These are phyloP conservation scores for Molothrus aeneus DNA, from an alignment of 2,797 vertebrate genomes.

Conservation along the genomic window DNA sequence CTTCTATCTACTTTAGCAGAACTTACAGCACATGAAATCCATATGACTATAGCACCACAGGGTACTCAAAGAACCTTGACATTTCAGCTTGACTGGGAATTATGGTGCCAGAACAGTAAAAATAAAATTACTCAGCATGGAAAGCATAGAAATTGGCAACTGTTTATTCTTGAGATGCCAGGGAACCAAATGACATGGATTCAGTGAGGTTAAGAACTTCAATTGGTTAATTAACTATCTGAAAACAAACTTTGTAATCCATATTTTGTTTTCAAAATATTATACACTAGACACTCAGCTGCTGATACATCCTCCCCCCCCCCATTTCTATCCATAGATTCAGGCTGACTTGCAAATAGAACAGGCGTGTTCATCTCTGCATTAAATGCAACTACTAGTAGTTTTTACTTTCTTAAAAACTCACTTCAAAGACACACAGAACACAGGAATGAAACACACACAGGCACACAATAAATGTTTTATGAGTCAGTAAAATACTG, in stretches of 20 bases:
- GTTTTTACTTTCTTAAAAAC: background rate
- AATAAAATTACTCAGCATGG: background rate
- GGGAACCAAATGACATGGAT: background rate
- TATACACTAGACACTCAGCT: background rate
- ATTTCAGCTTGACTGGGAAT: background rate
- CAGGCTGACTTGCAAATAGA: background rate
- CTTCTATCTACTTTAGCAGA: background rate
- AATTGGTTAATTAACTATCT: background rate
- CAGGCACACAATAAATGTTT: background rate
- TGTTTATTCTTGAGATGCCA: background rate
- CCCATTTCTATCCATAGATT: background rate
- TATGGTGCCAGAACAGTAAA: background rate
- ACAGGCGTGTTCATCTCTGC: background rate
- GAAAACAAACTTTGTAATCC: background rate
- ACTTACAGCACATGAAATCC: background rate
- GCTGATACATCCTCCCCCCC: fast-evolving
- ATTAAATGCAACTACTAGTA: background rate
- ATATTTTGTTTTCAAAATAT: background rate
- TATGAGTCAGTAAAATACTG: background rate
- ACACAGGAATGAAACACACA: background rate
- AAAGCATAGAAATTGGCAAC: background rate
- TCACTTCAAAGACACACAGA: background rate
- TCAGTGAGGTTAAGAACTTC: background rate
- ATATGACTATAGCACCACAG: background rate
- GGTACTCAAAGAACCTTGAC: background rate